A percentile compares a stretch with the other conserved stretches of the same genome.
Evolutionary conservation across 2,113 vertebrate genomes (phyloP).

Genomic region (Cheirogaleus medius): DNA sequence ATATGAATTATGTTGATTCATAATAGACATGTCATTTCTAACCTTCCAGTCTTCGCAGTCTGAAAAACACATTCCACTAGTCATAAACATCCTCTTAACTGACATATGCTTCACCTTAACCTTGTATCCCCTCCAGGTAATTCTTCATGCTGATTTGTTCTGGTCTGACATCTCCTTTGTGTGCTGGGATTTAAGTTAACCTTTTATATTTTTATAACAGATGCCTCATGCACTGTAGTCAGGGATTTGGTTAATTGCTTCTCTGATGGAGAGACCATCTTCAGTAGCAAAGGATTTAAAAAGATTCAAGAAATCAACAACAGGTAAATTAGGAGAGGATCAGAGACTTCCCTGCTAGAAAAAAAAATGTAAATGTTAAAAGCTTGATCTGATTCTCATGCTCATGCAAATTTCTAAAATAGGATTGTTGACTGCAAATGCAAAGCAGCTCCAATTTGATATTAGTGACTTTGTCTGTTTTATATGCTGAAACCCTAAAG

Average conservation of each 20-base stretch:
- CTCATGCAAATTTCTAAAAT: slow-evolving; percentile 82
- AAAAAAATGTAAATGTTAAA: slow-evolving; percentile 80
- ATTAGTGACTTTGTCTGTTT: slow-evolving; percentile 80
- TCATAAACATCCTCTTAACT: slow-evolving; percentile 60
- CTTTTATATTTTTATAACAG: slow-evolving; percentile 81
- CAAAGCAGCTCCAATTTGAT: slow-evolving; percentile 79
- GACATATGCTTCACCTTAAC: slow-evolving; percentile 62
- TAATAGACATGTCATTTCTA: slow-evolving; percentile 51
- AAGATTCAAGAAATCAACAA: slow-evolving; percentile 81
- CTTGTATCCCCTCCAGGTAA: slow-evolving; percentile 61
- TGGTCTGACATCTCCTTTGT: slow-evolving; percentile 72
- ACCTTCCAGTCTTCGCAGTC: slow-evolving; percentile 49
- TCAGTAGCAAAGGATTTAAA: slow-evolving; percentile 78
- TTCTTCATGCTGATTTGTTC: slow-evolving; percentile 71
- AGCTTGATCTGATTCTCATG: slow-evolving; percentile 80
- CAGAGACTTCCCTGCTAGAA: slow-evolving; percentile 74
- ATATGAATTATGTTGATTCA: slow-evolving; percentile 40
- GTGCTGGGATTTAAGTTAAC: slow-evolving; percentile 80
- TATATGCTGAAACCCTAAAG: slow-evolving; percentile 80
- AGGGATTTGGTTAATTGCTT: slow-evolving; percentile 83
- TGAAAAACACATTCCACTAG: slow-evolving; percentile 69
- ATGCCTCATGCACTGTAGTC: slow-evolving; percentile 66
- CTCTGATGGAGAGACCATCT: slow-evolving; percentile 75
- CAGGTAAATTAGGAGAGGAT: slow-evolving; percentile 84
- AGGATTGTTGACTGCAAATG: slow-evolving; percentile 83